These are phyloP conservation scores for Digitonthophagus gazella DNA, from an alignment of 2,888 invertebrate species.

Conservation along the genomic window DNA sequence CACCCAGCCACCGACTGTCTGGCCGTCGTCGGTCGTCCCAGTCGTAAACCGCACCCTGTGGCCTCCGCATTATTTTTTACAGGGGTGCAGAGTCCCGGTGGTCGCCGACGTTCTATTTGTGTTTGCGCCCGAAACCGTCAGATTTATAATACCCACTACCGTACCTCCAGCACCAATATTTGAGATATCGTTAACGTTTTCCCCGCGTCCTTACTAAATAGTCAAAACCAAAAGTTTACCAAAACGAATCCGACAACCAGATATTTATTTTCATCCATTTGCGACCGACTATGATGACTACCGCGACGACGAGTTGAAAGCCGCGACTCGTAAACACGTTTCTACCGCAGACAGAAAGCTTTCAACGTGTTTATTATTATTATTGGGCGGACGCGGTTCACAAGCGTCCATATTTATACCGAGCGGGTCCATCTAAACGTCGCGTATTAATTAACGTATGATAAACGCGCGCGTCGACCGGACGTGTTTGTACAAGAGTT, in stretches of 20 bases:
- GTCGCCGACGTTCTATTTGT: background rate
- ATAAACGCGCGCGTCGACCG: constrained; percentile 24
- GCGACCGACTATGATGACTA: no score
- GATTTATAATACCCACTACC: background rate
- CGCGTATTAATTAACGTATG: constrained; percentile 28
- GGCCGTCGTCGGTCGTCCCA: background rate
- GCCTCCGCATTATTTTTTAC: background rate
- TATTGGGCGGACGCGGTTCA: background rate
- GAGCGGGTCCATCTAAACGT: constrained; percentile 20
- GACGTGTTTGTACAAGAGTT: constrained; percentile 33
- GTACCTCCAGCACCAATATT: no score
- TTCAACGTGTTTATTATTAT: background rate
- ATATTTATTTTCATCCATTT: no score
- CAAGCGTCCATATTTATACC: background rate
- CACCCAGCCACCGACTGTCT: background rate
- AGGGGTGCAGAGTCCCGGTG: background rate
- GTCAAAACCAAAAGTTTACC: no score
- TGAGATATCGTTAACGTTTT: no score
- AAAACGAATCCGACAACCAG: no score
- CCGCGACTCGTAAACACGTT: background rate
- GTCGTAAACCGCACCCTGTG: background rate
- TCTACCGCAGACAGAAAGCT: background rate
- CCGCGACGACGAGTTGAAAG: no score
- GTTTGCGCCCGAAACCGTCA: background rate
- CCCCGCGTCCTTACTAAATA: no score